Evolutionary conservation across 2,797 vertebrate genomes (phyloP), one percentile per base, ranked within the genome.

Genomic region (Hydrocynus forskahlii): DNA sequence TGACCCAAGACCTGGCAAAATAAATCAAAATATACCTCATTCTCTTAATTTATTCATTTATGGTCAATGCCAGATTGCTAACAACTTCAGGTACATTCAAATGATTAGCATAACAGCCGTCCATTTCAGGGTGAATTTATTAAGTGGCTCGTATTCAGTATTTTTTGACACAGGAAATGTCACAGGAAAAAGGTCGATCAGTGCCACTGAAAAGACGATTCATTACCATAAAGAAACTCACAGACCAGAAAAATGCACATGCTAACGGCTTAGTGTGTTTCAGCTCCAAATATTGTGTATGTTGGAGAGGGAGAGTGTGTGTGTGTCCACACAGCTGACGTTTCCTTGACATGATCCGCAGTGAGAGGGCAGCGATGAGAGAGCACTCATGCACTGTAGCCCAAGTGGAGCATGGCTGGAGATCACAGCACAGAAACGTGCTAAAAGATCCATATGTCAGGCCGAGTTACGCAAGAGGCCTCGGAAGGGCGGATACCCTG

Each of bases 391-490:
- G 64, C 35, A 40, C 63, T 50, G 54, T 70, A 35, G 50, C 57
- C 69, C 8, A 52, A 80, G 70, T 60, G 23, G 66, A 81, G 71
- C 81, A 76, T 79, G 78, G 81, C 74, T 79, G 78, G 85, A 85
- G 78, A 59, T 80, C 75, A 73, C 73, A 74, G 63, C 16, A 25
- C 68, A 86, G 59, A 72, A 82, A 84, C 57, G 48, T 82, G 81
- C 75, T 81, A 81, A 83, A 84, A 81, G 72, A 83, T 85, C 78
- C 63, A 74, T 74, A 85, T 77, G 81, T 78, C 83, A 87, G 72
- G 12, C 55, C 29, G 29, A 76, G 81, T 87, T 85, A 87, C 70
- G 81, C 76, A 85, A 81, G 67, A 78, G 66, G 60, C 71, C 75
- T 79, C 72, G 29, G 67, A 83, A 79, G 78, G 75, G 55, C 67